phyloP scores from a whole-genome alignment of 92 coral and sea anemone species.

The Phymanthus crucifer region DNA sequence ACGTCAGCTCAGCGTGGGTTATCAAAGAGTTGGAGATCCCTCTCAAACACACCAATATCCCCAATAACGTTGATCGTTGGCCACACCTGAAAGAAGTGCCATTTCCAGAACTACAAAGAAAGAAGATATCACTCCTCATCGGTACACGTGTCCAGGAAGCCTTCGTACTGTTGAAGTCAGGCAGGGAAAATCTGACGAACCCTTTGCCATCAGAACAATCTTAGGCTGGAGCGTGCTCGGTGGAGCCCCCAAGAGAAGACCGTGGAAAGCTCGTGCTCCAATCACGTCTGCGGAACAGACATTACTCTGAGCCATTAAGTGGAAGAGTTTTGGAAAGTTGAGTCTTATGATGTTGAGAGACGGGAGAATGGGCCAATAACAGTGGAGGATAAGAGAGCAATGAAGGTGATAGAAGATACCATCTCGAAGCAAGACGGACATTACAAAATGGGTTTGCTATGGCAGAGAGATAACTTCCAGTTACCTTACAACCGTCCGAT shows the following conservation, averaged over 20 bases:
- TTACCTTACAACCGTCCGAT: neutral
- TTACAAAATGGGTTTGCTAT: constrained; percentile 6
- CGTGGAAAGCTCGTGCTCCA: constrained; percentile 15
- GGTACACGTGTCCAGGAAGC: constrained; percentile 61
- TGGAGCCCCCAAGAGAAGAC: constrained; percentile 9
- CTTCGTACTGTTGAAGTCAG: constrained; percentile 56
- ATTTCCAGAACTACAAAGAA: constrained; percentile 59
- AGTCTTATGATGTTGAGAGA: constrained; percentile 37
- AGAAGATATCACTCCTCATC: constrained; percentile 53
- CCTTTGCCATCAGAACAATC: constrained; percentile 57
- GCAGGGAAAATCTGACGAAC: constrained; percentile 46
- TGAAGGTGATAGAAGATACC: constrained; percentile 9
- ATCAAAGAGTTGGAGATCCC: constrained; percentile 34
- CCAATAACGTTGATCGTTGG: constrained; percentile 27
- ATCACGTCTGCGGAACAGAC: constrained; percentile 36
- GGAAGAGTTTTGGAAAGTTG: constrained; percentile 56
- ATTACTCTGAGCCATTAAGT: constrained; percentile 48
- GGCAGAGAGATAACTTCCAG: neutral
- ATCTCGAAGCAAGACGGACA: neutral
- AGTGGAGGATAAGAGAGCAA: constrained; percentile 46
- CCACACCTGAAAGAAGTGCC: constrained; percentile 46
- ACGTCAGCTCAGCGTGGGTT: constrained; percentile 33
- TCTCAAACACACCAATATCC: constrained; percentile 22
- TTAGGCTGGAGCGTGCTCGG: constrained; percentile 63
- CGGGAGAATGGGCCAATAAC: constrained; percentile 28